Conservation (phyloP, 2,888 invertebrate genomes). For the Cheilosia pagana region DNA sequence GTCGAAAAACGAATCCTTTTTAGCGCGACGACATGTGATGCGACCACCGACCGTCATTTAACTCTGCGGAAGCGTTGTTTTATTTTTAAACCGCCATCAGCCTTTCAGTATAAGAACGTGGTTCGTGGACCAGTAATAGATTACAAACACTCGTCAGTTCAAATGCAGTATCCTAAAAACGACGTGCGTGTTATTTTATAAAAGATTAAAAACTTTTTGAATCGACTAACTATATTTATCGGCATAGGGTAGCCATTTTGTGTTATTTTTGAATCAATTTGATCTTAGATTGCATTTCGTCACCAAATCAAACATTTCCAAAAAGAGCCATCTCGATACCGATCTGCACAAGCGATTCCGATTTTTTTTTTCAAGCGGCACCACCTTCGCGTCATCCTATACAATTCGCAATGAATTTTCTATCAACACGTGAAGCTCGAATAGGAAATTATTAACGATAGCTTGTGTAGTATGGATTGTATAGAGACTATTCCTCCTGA, state of each 20-base stretch:
- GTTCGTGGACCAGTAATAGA: neutral
- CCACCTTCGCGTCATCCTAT: slow-evolving; percentile 23
- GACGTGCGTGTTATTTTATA: no score
- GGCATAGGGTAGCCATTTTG: no score
- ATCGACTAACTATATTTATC: no score
- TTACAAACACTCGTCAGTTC: neutral
- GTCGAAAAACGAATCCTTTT: no score
- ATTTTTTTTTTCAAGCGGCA: slow-evolving; percentile 35
- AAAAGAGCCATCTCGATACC: neutral
- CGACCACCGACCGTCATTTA: no score
- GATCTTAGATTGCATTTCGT: slow-evolving; percentile 1
- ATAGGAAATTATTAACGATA: slow-evolving; percentile 21
- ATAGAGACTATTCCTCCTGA: slow-evolving; percentile 3
- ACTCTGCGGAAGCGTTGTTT: no score
- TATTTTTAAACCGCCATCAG: no score
- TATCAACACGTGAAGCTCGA: slow-evolving; percentile 1
- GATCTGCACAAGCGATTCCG: neutral
- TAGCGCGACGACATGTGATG: no score
- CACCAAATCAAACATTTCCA: neutral
- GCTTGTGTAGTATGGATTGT: neutral
- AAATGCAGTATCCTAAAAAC: no score
- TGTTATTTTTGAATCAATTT: no score
- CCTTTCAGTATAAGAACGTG: no score
- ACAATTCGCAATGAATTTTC: neutral
- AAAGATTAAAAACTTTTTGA: no score